phyloP scores from a whole-genome alignment of 2,113 vertebrate genomes.

The Amazona vittata region DNA sequence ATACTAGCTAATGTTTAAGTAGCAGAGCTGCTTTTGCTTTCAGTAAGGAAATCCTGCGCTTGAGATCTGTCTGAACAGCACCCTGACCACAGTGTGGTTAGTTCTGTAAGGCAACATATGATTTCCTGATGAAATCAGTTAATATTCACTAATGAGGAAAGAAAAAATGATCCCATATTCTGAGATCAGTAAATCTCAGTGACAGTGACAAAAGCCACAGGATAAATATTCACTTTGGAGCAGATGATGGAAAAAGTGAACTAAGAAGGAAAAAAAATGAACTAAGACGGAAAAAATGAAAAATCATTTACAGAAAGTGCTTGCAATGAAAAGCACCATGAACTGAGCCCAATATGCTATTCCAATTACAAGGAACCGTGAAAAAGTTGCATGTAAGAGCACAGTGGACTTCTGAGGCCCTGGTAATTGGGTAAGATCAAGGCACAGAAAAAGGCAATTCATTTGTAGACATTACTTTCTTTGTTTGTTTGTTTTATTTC shows the following conservation, averaged over 20 bases:
- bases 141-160: neutral
- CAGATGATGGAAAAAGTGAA: neutral
- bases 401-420: neutral
- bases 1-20: neutral
- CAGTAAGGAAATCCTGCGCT: neutral
- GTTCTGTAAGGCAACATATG: neutral
- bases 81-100: neutral
- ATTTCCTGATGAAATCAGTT: neutral
- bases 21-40: neutral
- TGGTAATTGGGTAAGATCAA: neutral
- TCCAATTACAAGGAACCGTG: neutral
- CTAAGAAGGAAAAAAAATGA: neutral
- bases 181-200: neutral
- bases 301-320: neutral
- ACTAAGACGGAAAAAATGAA: neutral
- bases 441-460: neutral
- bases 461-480: neutral
- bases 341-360: neutral
- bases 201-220: neutral
- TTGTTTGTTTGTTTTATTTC: neutral
- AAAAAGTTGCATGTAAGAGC: neutral
- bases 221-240: neutral
- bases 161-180: neutral
- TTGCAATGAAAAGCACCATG: neutral
- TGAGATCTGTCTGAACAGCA: neutral